Conservation (phyloP, 1,140 invertebrate species). For the Zeugodacus cucurbitae region DNA sequence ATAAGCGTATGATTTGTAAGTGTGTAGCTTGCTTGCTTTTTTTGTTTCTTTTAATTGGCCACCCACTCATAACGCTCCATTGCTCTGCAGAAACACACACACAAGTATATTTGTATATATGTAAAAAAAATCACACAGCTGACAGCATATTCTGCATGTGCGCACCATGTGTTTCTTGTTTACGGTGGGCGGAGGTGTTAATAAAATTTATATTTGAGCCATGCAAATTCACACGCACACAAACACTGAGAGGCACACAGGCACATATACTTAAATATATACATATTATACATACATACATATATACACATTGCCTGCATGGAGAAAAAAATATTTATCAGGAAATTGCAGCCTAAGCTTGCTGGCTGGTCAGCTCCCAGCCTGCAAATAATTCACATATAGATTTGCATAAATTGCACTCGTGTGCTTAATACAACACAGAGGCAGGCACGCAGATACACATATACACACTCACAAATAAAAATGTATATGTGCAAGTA, state of each 20-base stretch:
- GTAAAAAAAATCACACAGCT: neutral
- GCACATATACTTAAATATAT: neutral
- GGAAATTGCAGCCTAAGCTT: neutral
- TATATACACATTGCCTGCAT: neutral
- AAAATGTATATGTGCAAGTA: neutral
- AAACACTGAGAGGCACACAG: no score
- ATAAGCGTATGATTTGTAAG: neutral
- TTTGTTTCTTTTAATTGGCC: no score
- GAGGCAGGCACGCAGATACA: neutral
- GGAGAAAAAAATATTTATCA: neutral
- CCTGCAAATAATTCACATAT: neutral
- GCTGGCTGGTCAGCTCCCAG: neutral
- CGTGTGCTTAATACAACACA: neutral
- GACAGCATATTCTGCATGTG: neutral
- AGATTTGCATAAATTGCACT: conserved; percentile 19
- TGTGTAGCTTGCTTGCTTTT: neutral
- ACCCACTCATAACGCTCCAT: neutral
- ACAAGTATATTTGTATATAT: no score
- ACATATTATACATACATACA: neutral
- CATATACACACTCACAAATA: neutral
- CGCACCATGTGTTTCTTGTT: neutral
- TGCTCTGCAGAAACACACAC: no score
- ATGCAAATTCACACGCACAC: neutral
- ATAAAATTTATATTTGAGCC: neutral
- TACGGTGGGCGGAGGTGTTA: neutral